Evolutionary conservation across 2,797 vertebrate genomes (phyloP).

Genomic region (Lutjanus campechanus): DNA sequence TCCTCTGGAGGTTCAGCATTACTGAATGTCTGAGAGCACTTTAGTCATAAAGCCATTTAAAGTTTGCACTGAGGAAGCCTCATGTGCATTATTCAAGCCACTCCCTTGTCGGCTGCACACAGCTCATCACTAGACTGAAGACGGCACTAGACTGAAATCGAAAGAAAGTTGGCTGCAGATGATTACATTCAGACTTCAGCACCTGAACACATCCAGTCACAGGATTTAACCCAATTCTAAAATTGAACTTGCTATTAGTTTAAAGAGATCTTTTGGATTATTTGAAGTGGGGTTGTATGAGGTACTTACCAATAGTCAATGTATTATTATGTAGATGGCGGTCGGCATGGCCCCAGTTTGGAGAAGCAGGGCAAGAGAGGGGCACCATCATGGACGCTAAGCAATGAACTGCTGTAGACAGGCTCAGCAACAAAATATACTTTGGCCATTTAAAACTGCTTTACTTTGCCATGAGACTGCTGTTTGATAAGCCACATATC

Average conservation of each 20-base stretch:
- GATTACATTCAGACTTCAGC: conserved; percentile 1
- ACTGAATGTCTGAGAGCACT: conserved; percentile 72
- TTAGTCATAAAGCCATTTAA: conserved; percentile 66
- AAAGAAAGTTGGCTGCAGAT: conserved; percentile 21
- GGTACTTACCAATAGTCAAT: too few species aligned
- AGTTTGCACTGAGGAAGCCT: conserved; percentile 53
- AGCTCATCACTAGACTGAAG: conserved; percentile 31
- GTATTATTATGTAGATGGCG: too few species aligned
- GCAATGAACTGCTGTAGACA: too few species aligned
- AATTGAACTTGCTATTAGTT: neutral
- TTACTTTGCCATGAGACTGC: too few species aligned
- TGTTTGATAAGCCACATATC: too few species aligned
- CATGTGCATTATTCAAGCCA: conserved; percentile 59
- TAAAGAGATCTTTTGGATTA: too few species aligned
- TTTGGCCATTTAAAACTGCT: too few species aligned
- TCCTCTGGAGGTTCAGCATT: conserved; percentile 54
- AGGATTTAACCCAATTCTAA: neutral
- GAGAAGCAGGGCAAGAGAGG: too few species aligned
- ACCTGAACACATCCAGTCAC: neutral
- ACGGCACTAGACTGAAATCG: conserved; percentile 7
- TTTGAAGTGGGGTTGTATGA: too few species aligned
- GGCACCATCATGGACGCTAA: too few species aligned
- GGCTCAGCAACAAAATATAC: too few species aligned
- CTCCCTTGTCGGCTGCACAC: conserved; percentile 19
- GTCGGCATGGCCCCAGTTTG: too few species aligned